phyloP scores from a whole-genome alignment of 2,888 invertebrate genomes.

The Steinernema scapterisci region DNA sequence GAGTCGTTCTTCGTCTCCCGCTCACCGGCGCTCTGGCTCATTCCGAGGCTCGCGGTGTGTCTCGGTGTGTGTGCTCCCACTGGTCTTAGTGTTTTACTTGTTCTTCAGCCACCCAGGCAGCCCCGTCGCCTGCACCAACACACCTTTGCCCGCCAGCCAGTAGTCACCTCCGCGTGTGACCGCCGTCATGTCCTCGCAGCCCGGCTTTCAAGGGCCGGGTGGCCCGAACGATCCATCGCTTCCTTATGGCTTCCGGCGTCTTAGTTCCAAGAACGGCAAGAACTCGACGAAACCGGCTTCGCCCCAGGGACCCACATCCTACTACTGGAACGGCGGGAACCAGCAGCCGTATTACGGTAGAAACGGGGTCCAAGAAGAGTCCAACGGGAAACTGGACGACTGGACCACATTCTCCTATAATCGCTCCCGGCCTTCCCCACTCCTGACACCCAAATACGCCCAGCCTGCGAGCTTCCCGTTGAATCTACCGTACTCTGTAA shows the following conservation, averaged over 20 bases:
- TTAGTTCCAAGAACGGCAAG: constrained; percentile 6
- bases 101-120: background rate
- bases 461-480: constrained; percentile 22
- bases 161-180: too few relatives aligned
- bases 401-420: constrained; percentile 24
- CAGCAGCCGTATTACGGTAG: constrained; percentile 18
- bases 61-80: background rate
- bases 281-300: background rate
- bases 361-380: constrained; percentile 16
- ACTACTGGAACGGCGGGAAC: background rate
- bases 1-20: background rate
- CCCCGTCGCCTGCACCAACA: background rate
- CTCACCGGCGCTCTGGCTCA: background rate
- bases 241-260: constrained; percentile 10
- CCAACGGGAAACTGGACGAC: constrained; percentile 7
- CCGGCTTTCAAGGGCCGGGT: background rate
- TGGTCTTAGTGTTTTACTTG: constrained; percentile 29
- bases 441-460: constrained; percentile 1
- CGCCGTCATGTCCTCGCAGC: constrained; percentile 13
- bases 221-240: constrained; percentile 8
- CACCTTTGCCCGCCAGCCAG: too few relatives aligned
- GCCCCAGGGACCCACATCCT: background rate
- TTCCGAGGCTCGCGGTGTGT: background rate
- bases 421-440: constrained; percentile 15
- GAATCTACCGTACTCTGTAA: constrained; percentile 13